These are phyloP conservation scores for Limnodromus scolopaceus DNA, from an alignment of 2,797 vertebrate species.

Conservation along the genomic window DNA sequence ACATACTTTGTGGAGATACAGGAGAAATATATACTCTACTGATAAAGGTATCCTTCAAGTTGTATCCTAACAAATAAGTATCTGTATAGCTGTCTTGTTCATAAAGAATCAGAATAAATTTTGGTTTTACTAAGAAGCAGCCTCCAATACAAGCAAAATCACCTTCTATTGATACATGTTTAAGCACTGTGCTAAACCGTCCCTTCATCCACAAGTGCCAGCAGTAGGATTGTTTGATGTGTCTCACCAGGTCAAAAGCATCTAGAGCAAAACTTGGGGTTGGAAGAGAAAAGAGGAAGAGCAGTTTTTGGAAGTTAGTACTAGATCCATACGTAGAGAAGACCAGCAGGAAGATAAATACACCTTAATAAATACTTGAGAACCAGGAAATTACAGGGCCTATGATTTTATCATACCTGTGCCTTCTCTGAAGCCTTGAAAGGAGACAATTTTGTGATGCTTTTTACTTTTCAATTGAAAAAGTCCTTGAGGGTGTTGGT, in stretches of 20 bases:
- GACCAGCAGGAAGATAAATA: conserved; percentile 47
- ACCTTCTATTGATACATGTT: neutral
- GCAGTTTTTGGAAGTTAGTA: neutral
- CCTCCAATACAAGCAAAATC: neutral
- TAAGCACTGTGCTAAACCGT: neutral
- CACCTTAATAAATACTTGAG: conserved; percentile 53
- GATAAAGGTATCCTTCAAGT: neutral
- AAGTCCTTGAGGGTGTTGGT: neutral
- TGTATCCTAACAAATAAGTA: neutral
- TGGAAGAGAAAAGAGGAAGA: neutral
- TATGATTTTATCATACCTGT: conserved; percentile 27
- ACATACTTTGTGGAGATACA: neutral
- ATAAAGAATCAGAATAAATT: neutral
- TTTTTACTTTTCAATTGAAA: conserved; percentile 18
- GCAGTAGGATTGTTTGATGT: neutral
- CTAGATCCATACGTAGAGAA: neutral
- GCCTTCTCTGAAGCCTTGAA: conserved; percentile 12
- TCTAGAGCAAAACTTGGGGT: neutral
- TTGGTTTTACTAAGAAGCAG: neutral
- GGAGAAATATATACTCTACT: neutral
- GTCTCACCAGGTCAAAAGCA: neutral
- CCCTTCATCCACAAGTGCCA: neutral
- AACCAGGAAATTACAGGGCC: conserved; percentile 59
- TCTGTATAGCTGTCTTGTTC: neutral
- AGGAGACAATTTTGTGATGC: neutral